A percentile compares a stretch with the other conserved stretches of the same genome.
phyloP scores from a whole-genome alignment of 1,140 invertebrate genomes.

The Carposina sasakii region DNA sequence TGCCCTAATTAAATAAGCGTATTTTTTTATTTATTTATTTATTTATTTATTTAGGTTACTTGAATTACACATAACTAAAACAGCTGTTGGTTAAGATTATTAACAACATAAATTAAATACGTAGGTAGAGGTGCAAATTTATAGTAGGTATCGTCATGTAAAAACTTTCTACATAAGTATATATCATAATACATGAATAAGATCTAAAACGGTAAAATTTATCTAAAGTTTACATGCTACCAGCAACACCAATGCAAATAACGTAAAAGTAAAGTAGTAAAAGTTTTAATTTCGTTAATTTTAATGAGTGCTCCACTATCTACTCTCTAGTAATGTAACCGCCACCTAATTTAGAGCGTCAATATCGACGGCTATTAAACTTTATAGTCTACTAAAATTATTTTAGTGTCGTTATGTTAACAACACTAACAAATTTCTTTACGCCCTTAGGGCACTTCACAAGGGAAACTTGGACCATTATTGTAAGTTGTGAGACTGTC shows the following conservation, averaged over 20 bases:
- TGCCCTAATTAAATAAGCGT: too few relatives aligned
- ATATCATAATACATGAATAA: too few relatives aligned
- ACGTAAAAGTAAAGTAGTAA: not conserved
- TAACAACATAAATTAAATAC: too few relatives aligned
- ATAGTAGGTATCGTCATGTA: too few relatives aligned
- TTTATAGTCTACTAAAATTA: conserved; percentile 61
- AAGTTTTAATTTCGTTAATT: conserved; percentile 44
- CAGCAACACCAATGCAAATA: not conserved
- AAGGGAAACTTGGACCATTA: conserved; percentile 14
- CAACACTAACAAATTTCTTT: conserved; percentile 53
- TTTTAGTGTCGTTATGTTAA: conserved; percentile 56
- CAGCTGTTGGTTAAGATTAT: too few relatives aligned
- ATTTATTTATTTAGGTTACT: too few relatives aligned
- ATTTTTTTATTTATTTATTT: too few relatives aligned
- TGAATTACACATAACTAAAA: too few relatives aligned
- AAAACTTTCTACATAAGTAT: too few relatives aligned
- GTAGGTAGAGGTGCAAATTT: too few relatives aligned
- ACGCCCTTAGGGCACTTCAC: too few relatives aligned
- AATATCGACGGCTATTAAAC: conserved; percentile 54
- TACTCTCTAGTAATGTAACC: not conserved
- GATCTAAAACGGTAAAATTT: not conserved
- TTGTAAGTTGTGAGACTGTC: too few relatives aligned
- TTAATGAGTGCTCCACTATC: conserved; percentile 16
- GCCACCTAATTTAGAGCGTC: conserved; percentile 18
- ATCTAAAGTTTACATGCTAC: not conserved